These are phyloP conservation scores for Gymnoscelis rufifasciata DNA, from an alignment of 2,888 invertebrate species.

Conservation along the genomic window DNA sequence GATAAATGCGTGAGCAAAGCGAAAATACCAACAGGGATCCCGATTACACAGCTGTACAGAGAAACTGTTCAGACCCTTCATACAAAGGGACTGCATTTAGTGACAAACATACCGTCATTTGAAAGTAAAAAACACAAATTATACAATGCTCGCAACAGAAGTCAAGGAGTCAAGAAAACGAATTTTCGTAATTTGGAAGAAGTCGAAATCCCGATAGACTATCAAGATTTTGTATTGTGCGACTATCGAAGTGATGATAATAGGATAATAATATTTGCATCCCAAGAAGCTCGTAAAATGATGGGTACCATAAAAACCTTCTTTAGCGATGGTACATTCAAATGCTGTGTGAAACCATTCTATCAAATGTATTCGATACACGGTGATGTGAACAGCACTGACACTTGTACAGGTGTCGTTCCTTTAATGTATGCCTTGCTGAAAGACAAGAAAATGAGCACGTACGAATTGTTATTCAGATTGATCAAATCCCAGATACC, in stretches of 20 bases:
- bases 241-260: background rate
- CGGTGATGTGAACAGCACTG: constrained; percentile 1
- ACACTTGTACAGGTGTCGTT: constrained; percentile 1
- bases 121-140: background rate
- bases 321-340: background rate
- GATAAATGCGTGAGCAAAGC: no score
- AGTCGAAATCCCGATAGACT: constrained; percentile 1
- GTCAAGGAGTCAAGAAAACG: constrained; percentile 4
- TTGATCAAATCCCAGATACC: constrained; percentile 1
- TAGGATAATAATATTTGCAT: background rate
- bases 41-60: background rate
- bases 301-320: background rate
- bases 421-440: constrained; percentile 4
- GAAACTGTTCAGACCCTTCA: constrained; percentile 1
- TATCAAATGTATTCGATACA: constrained; percentile 3
- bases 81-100: constrained; percentile 1
- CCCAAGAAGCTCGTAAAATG: constrained; percentile 1
- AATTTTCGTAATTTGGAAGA: constrained; percentile 5
- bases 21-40: background rate
- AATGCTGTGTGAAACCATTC: constrained; percentile 1
- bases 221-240: background rate
- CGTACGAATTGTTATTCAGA: constrained; percentile 1
- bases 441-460: background rate
- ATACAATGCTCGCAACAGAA: constrained; percentile 5
- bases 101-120: background rate